These are phyloP conservation scores for Agonopterix alstromeriana DNA, from an alignment of 2,888 invertebrate species.

Conservation along the genomic window DNA sequence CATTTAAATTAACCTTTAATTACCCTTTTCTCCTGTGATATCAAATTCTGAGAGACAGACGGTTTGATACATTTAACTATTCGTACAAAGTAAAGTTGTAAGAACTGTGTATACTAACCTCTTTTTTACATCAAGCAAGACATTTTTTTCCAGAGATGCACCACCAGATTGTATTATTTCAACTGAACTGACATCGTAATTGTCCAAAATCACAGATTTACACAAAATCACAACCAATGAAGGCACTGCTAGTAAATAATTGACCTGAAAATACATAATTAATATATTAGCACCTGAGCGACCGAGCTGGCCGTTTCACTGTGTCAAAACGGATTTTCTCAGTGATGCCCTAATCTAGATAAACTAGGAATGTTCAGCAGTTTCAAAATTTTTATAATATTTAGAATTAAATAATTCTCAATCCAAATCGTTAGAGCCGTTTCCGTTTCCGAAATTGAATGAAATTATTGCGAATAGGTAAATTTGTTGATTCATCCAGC, in stretches of 20 bases:
- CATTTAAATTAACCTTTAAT: neutral
- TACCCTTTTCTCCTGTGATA: no score
- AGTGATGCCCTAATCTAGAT: no score
- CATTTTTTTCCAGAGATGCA: neutral
- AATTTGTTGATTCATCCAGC: neutral
- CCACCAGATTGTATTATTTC: slow-evolving; percentile 3
- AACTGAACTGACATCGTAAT: slow-evolving; percentile 17
- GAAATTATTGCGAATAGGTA: no score
- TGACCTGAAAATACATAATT: slow-evolving; percentile 1
- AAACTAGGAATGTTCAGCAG: no score
- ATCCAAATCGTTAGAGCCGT: no score
- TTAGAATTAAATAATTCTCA: no score
- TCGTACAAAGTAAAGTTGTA: neutral
- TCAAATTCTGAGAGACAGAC: neutral
- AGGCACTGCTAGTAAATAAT: slow-evolving; percentile 11
- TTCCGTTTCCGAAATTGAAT: no score
- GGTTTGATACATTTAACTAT: neutral
- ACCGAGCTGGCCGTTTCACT: no score
- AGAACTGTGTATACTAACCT: slow-evolving; percentile 6
- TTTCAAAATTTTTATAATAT: no score
- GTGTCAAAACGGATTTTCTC: no score
- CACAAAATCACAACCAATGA: slow-evolving; percentile 12
- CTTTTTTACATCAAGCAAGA: slow-evolving; percentile 5
- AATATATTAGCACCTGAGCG: no score
- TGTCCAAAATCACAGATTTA: slow-evolving; percentile 9